A percentile compares a stretch with the other conserved stretches of the same genome.
Conservation (phyloP, 2,888 invertebrate genomes). For the Oithona nana region DNA sequence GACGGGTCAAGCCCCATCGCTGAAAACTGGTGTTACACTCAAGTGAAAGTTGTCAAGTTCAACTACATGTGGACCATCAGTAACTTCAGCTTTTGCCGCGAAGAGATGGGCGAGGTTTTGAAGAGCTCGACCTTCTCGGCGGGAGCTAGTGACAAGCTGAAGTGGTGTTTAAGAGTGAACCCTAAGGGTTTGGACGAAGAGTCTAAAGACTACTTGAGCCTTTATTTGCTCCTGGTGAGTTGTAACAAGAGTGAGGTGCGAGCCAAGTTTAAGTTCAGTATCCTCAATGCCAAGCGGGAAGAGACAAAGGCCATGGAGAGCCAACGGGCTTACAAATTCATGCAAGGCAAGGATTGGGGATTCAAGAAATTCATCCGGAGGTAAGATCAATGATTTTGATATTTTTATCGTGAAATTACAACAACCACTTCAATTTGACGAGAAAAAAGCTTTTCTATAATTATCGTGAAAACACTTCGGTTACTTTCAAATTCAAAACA, state of each 20-base stretch:
- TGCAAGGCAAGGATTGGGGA: constrained; percentile 99
- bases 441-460: too few species aligned
- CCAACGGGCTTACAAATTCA: constrained; percentile 86
- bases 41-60: constrained; percentile 99
- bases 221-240: constrained; percentile 94
- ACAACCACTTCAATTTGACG: too few species aligned
- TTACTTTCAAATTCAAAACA: too few species aligned
- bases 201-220: constrained; percentile 97
- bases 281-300: constrained; percentile 98
- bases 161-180: constrained; percentile 99
- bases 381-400: too few species aligned
- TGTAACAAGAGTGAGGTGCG: constrained; percentile 99
- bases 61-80: constrained; percentile 99
- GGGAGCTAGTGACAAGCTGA: constrained; percentile 97
- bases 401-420: too few species aligned
- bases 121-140: constrained; percentile 99
- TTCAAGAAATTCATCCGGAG: constrained; percentile 99
- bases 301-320: constrained; percentile 99
- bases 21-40: constrained; percentile 99
- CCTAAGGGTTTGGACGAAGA: constrained; percentile 99
- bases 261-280: constrained; percentile 99
- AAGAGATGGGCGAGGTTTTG: constrained; percentile 99
- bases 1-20: constrained; percentile 94
- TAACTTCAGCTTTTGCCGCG: constrained; percentile 99
- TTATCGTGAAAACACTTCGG: too few species aligned